phyloP scores from a whole-genome alignment of 2,888 invertebrate genomes.

The Pediacus dermestoides region DNA sequence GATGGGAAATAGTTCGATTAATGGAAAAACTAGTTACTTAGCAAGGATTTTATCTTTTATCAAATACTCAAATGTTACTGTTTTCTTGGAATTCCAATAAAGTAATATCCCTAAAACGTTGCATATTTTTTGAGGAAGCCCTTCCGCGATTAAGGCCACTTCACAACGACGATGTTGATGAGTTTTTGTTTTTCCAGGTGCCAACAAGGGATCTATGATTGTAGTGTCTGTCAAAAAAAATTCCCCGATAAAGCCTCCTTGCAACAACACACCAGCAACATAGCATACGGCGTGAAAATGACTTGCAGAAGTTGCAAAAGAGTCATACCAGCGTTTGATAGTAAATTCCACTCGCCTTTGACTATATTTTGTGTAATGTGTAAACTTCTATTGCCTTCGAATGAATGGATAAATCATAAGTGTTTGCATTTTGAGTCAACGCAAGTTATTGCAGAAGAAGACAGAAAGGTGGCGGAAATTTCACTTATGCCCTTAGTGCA shows the following conservation, averaged over 20 bases:
- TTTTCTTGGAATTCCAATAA: too few species aligned
- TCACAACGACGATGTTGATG: too few species aligned
- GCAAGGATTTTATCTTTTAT: too few species aligned
- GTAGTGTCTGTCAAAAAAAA: constrained; percentile 9
- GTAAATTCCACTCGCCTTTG: constrained; percentile 9
- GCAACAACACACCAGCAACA: constrained; percentile 12
- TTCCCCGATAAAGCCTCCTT: constrained; percentile 11
- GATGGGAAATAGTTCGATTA: too few species aligned
- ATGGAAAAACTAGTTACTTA: too few species aligned
- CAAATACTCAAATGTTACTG: too few species aligned
- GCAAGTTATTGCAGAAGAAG: constrained; percentile 45
- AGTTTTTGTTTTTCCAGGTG: too few species aligned
- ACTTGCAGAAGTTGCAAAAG: constrained; percentile 12
- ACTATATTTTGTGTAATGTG: constrained; percentile 11
- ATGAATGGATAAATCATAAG: constrained; percentile 6
- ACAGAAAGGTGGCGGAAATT: too few species aligned
- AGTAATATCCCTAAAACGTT: too few species aligned
- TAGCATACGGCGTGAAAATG: constrained; percentile 10
- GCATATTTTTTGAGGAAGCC: too few species aligned
- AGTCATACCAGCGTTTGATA: constrained; percentile 10
- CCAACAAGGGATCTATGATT: background rate
- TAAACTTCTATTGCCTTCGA: constrained; percentile 5
- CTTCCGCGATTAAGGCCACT: too few species aligned
- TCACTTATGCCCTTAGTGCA: too few species aligned
- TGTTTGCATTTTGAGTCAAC: constrained; percentile 13